Conservation (phyloP, 2,888 invertebrate species). For the Tinea semifulvella region DNA sequence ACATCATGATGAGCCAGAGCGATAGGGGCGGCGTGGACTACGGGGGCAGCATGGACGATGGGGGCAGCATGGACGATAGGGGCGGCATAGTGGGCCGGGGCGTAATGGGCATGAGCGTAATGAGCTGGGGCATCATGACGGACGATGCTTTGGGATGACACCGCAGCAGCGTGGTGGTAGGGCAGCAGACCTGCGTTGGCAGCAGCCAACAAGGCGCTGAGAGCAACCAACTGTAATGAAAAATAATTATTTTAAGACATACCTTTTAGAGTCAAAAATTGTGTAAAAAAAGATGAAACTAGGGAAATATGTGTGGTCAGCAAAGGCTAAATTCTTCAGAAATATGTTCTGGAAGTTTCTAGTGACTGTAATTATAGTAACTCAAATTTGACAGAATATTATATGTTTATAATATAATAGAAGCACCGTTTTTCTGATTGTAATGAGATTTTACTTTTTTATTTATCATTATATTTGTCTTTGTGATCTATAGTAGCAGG, state of each 20-base stretch:
- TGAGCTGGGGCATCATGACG: constrained; percentile 52
- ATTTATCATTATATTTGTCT: too few relatives aligned
- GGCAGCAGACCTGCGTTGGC: constrained; percentile 65
- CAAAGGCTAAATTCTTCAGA: too few relatives aligned
- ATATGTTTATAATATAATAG: too few relatives aligned
- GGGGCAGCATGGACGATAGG: constrained; percentile 34
- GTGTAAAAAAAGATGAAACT: too few relatives aligned
- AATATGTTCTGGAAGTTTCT: too few relatives aligned
- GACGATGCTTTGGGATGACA: constrained; percentile 61
- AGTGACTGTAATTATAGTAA: too few relatives aligned
- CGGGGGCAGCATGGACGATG: constrained; percentile 27
- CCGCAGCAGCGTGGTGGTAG: constrained; percentile 45
- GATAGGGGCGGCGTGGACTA: constrained; percentile 20
- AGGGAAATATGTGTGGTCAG: too few relatives aligned
- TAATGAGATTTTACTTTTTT: too few relatives aligned
- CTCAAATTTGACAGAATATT: too few relatives aligned
- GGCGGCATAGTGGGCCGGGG: constrained; percentile 33
- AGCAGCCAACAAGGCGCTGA: constrained; percentile 58
- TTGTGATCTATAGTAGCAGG: too few relatives aligned
- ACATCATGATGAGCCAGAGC: constrained; percentile 30
- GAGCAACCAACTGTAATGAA: constrained; percentile 42
- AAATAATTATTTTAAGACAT: constrained; percentile 15
- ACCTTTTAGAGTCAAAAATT: too few relatives aligned
- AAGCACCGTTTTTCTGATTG: too few relatives aligned
- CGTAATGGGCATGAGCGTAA: constrained; percentile 37